Percentiles rank a stretch among this genome's conserved stretches.
Conservation (phyloP, 2,888 invertebrate genomes). For the Malthinus seriepunctatus region DNA sequence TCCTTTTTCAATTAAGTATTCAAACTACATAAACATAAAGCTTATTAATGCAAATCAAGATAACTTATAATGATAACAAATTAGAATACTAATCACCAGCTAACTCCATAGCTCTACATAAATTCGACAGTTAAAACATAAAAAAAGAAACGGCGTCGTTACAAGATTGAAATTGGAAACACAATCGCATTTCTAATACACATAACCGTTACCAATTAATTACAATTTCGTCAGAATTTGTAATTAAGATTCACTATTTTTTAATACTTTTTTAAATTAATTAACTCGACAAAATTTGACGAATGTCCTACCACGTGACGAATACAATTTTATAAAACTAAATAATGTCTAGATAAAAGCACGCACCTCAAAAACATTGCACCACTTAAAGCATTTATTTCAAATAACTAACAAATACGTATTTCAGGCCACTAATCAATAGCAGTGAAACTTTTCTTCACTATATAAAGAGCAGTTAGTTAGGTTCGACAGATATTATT, state of each 20-base stretch:
- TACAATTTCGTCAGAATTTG: constrained; percentile 12
- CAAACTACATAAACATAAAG: constrained; percentile 13
- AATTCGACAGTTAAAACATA: constrained; percentile 27
- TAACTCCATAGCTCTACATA: constrained; percentile 44
- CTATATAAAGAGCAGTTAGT: not conserved
- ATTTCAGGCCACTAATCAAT: constrained; percentile 27
- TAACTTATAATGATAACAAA: constrained; percentile 11
- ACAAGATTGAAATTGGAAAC: constrained; percentile 23
- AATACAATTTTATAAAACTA: constrained; percentile 48
- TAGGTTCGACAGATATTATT: constrained; percentile 10
- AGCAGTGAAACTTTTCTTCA: constrained; percentile 13
- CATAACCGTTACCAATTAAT: constrained; percentile 13
- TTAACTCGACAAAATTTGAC: constrained; percentile 21
- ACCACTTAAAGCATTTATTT: constrained; percentile 50
- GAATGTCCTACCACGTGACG: constrained; percentile 38
- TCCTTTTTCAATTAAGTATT: constrained; percentile 17
- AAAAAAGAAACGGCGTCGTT: constrained; percentile 21
- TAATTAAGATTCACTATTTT: constrained; percentile 16
- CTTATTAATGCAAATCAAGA: constrained; percentile 2
- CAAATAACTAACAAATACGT: constrained; percentile 36
- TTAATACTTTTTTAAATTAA: constrained; percentile 12
- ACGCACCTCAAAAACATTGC: constrained; percentile 54
- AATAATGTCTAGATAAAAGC: constrained; percentile 43
- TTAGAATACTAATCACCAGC: constrained; percentile 44
- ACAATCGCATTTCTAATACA: constrained; percentile 22